phyloP scores from a whole-genome alignment of 2,797 vertebrate species.

The Siniperca scherzeri region DNA sequence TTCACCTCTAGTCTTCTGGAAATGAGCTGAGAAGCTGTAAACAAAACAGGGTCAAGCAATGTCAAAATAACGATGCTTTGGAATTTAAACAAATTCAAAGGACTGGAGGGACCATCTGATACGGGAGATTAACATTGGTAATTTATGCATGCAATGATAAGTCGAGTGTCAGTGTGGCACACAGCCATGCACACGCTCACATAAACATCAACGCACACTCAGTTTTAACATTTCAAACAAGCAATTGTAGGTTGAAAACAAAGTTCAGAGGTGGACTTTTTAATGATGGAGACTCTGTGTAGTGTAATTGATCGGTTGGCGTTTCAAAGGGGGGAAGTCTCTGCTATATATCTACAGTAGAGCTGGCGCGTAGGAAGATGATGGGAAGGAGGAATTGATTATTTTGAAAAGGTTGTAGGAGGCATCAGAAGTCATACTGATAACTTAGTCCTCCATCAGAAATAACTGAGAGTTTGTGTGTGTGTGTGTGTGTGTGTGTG shows the following conservation, averaged over 20 bases:
- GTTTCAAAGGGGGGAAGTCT: conserved; percentile 60
- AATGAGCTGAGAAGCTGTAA: conserved; percentile 66
- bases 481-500: conserved; percentile 5
- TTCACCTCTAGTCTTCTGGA: conserved; percentile 66
- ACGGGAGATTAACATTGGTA: conserved; percentile 72
- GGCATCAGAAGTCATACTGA: conserved; percentile 48
- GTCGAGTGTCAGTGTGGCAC: conserved; percentile 63
- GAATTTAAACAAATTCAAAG: conserved; percentile 74
- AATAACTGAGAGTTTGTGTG: neutral
- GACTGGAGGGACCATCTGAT: conserved; percentile 75
- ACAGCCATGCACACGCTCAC: conserved; percentile 35
- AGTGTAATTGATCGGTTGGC: conserved; percentile 58
- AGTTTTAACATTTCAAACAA: conserved; percentile 64
- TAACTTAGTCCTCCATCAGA: conserved; percentile 45
- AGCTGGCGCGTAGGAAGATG: conserved; percentile 57
- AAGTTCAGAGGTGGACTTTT: conserved; percentile 65
- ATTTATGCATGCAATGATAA: conserved; percentile 73
- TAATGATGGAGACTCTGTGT: conserved; percentile 65
- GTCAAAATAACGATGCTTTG: conserved; percentile 64
- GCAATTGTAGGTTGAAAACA: conserved; percentile 54
- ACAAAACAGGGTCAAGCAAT: conserved; percentile 77
- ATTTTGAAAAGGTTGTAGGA: conserved; percentile 59
- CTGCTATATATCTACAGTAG: conserved; percentile 47
- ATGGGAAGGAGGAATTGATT: conserved; percentile 69
- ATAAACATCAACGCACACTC: conserved; percentile 33